Conservation (phyloP, 2,888 invertebrate genomes). For the Cryptophagus acutangulus region DNA sequence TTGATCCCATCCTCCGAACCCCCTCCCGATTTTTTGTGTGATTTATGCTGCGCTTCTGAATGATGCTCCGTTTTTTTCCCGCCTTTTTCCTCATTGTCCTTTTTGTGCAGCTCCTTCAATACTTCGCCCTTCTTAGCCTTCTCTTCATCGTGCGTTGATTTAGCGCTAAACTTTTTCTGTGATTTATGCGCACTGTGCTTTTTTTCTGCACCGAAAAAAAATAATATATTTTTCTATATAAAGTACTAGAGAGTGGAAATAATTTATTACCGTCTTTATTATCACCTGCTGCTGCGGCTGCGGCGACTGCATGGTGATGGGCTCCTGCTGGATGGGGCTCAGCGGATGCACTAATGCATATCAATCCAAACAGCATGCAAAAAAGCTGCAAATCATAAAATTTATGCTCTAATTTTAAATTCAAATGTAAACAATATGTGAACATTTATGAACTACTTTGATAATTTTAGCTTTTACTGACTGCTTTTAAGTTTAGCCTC, state of each 20-base stretch:
- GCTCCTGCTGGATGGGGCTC: background rate
- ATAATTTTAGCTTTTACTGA: too few species aligned
- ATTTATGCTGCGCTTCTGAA: slow-evolving; percentile 33
- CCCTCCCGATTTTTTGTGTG: slow-evolving; percentile 33
- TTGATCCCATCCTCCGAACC: slow-evolving; percentile 38
- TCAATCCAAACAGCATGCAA: background rate
- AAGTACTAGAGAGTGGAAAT: too few species aligned
- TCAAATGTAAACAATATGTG: too few species aligned
- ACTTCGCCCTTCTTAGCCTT: slow-evolving; percentile 36
- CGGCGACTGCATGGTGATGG: background rate
- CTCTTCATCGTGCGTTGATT: slow-evolving; percentile 38
- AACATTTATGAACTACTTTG: too few species aligned
- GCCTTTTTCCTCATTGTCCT: slow-evolving; percentile 36
- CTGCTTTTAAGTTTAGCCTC: too few species aligned
- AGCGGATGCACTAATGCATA: background rate
- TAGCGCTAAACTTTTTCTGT: slow-evolving; percentile 29
- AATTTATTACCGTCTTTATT: background rate
- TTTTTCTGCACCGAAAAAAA: too few species aligned
- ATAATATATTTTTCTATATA: too few species aligned
- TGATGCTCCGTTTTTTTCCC: slow-evolving; percentile 41
- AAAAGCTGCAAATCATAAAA: slow-evolving; percentile 1
- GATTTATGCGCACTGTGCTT: slow-evolving; percentile 23
- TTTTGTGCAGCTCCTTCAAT: slow-evolving; percentile 34
- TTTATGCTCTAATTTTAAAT: too few species aligned
- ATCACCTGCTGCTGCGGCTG: background rate